A percentile compares a stretch with the other conserved stretches of the same genome.
These are phyloP conservation scores for Acanthaster planci DNA, from an alignment of 35 echinoderm and acorn worm species.

Conservation along the genomic window DNA sequence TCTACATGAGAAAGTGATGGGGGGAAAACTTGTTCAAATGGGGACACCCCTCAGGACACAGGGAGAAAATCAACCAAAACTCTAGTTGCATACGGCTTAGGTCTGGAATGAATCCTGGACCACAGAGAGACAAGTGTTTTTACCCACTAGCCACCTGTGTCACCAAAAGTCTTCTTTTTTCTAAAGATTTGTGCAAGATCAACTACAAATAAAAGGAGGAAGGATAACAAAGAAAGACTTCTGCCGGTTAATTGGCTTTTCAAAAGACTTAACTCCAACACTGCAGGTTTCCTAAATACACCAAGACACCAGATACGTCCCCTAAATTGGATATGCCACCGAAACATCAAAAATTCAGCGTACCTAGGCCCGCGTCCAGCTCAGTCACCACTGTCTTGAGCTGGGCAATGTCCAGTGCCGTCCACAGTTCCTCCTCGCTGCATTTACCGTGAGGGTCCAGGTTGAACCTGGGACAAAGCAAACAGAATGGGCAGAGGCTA, in stretches of 20 bases:
- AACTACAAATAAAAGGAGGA: background rate
- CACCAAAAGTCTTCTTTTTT: no score
- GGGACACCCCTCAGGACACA: no score
- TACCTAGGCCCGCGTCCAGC: conserved; percentile 77
- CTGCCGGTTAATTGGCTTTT: background rate
- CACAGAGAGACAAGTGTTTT: no score
- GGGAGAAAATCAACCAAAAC: no score
- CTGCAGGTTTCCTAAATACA: background rate
- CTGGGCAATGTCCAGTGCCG: conserved; percentile 86
- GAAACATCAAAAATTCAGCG: no score
- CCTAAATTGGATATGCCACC: no score
- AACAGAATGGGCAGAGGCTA: background rate
- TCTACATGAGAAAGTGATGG: no score
- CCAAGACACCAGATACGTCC: background rate
- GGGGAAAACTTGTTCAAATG: no score
- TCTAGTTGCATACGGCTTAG: no score
- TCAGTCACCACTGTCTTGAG: conserved; percentile 78
- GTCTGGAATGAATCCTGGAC: no score
- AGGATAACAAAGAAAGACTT: background rate
- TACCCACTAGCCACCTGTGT: no score
- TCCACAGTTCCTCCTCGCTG: conserved; percentile 73
- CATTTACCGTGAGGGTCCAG: conserved; percentile 79
- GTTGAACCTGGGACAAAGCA: conserved; percentile 71
- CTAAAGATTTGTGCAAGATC: no score
- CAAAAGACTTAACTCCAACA: background rate